These are phyloP conservation scores for Lathronympha strigana DNA, from an alignment of 2,888 invertebrate species.

Conservation along the genomic window DNA sequence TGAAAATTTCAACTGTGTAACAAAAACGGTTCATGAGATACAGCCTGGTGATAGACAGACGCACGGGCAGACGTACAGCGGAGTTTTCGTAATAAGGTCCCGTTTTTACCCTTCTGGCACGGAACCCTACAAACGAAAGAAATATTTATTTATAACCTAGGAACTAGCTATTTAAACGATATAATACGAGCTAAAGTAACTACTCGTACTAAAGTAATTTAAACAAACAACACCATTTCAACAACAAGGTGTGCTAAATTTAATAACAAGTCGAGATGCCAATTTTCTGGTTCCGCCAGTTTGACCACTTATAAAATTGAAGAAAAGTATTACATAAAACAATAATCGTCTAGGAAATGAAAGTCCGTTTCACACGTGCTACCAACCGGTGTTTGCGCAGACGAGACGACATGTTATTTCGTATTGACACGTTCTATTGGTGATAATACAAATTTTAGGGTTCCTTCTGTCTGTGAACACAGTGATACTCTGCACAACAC, in stretches of 20 bases:
- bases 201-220: neutral
- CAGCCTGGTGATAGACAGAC: too few species aligned
- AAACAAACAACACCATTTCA: neutral
- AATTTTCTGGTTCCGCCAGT: conserved; percentile 28
- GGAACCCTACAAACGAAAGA: too few species aligned
- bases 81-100: too few species aligned
- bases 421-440: conserved; percentile 8
- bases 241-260: neutral
- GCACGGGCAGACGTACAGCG: too few species aligned
- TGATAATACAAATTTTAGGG: neutral
- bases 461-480: too few species aligned
- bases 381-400: conserved; percentile 11
- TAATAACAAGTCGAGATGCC: conserved; percentile 1
- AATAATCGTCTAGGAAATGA: conserved; percentile 61
- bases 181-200: neutral
- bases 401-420: conserved; percentile 4
- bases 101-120: too few species aligned
- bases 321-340: conserved; percentile 54
- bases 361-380: conserved; percentile 46
- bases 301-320: conserved; percentile 31
- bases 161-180: too few species aligned
- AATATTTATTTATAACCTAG: too few species aligned
- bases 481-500: too few species aligned
- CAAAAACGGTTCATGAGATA: too few species aligned
- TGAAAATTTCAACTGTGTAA: too few species aligned